A percentile compares a stretch with the other conserved stretches of the same genome.
These are phyloP conservation scores for Capitulum mitella DNA, from an alignment of 2,888 invertebrate species.

Conservation along the genomic window DNA sequence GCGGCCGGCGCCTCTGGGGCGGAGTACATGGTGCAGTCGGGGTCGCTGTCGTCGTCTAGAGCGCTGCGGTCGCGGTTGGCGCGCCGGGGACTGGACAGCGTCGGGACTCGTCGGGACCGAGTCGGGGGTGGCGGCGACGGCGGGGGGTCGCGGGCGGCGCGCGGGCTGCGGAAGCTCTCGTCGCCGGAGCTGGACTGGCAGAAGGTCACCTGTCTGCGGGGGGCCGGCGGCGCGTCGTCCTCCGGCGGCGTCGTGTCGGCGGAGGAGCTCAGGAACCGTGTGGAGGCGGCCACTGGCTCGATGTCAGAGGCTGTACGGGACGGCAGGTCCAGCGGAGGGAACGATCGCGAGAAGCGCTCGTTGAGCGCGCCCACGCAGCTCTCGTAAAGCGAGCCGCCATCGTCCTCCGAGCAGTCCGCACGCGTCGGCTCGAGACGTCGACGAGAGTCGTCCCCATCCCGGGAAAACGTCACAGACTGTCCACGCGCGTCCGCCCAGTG, in stretches of 20 bases:
- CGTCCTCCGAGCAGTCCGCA: not conserved
- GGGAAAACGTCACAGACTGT: not conserved
- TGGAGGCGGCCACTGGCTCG: slow-evolving; percentile 12
- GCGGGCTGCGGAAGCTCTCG: not conserved
- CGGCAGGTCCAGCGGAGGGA: slow-evolving; percentile 1
- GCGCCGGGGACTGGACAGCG: too few relatives aligned
- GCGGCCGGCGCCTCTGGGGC: not conserved
- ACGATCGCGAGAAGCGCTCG: not conserved
- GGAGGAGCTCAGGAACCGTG: not conserved
- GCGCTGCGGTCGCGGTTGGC: not conserved
- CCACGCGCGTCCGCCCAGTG: not conserved
- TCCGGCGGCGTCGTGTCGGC: not conserved
- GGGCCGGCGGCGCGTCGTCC: not conserved
- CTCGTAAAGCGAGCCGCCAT: not conserved
- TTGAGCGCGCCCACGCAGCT: not conserved
- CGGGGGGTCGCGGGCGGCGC: not conserved
- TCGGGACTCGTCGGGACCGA: too few relatives aligned
- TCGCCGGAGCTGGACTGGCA: not conserved
- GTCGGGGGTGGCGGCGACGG: not conserved
- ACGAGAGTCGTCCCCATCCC: not conserved
- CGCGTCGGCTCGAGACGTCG: not conserved
- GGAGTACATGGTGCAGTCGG: not conserved
- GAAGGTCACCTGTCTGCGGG: slow-evolving; percentile 3
- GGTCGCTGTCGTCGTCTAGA: not conserved
- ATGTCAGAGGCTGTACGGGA: not conserved